phyloP scores from a whole-genome alignment of 2,888 invertebrate genomes.

The Dynastes tityus region DNA sequence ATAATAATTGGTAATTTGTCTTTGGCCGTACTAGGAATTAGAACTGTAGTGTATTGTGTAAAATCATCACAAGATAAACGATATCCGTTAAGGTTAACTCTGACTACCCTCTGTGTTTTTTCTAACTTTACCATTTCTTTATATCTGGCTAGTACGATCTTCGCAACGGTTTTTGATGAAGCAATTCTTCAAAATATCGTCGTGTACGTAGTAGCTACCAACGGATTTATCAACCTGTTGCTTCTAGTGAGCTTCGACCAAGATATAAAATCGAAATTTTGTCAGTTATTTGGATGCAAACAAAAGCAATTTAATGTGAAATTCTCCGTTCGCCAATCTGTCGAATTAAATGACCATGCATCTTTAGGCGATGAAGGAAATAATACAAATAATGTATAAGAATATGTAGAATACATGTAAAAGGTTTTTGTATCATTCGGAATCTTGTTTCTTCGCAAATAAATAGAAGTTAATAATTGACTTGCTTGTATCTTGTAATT shows the following conservation, averaged over 20 bases:
- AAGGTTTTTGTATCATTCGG: background rate
- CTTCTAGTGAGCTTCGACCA: conserved; percentile 7
- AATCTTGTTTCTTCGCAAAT: background rate
- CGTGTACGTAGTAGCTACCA: background rate
- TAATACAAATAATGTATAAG: background rate
- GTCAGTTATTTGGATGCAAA: conserved; percentile 20
- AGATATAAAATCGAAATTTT: conserved; percentile 6
- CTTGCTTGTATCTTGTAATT: background rate
- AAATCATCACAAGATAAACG: conserved; percentile 1
- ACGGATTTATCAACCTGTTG: background rate
- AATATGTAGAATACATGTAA: background rate
- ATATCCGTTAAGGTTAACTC: background rate
- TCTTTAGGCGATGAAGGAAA: background rate
- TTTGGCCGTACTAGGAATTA: background rate
- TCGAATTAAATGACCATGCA: background rate
- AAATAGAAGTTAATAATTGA: background rate
- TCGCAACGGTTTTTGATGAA: background rate
- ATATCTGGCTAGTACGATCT: background rate
- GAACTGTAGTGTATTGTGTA: background rate
- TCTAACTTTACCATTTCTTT: conserved; percentile 11
- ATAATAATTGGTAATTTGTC: conserved; percentile 8
- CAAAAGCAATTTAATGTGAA: background rate
- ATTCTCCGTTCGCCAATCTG: background rate
- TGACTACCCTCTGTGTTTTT: conserved; percentile 11
- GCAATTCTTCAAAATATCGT: background rate